Evolutionary conservation across 2,797 vertebrate genomes (phyloP), one percentile per base, ranked within the genome.

Genomic region (Galagoides demidoff): DNA sequence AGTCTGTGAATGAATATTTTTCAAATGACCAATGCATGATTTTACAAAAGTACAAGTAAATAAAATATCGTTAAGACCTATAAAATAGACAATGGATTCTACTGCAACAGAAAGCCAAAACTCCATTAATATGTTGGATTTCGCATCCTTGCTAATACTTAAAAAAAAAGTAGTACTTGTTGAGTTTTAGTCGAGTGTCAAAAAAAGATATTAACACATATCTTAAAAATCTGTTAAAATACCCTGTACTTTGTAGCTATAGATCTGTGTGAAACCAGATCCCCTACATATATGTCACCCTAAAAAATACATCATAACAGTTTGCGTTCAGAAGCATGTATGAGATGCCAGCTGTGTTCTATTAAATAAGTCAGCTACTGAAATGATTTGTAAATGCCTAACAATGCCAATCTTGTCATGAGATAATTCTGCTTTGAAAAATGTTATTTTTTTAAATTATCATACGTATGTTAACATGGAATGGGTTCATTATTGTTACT

Each of bases 111-210:
- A 92, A 92, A 14, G 74, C 20, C 17, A 52, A 57, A 66, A 70
- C 22, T 78, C 31, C 23, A 76, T 3, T 84, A 43, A 57, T 55
- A 73, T 2, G 17, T 95, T 76, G 89, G 45, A 68, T 31, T 89
- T 1, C 12, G 55, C 5, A 49, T 55, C 17, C 31, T 52, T 1
- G 3, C 19, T 87, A 68, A 66, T 55, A 49, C 25, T 91, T 25
- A n/a, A 68, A 14, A 74, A 13, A 57, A 66, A 14, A 45, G 7
- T 66, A 66, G 3, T 25, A 43, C 45, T 57, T 88, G 11, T 31
- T 90, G 73, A 73, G 19, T 71, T 95, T 90, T 73, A 90, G 64
- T 94, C 49, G 85, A 25, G 22, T 86, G 49, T 76, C 68, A 94
- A 73, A 90, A 27, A 39, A 71, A 34, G 22, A 52, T 74, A 89